Base-by-base conservation (phyloP, 2,888 invertebrate species). In the Yponomeuta cagnagella region DNA sequence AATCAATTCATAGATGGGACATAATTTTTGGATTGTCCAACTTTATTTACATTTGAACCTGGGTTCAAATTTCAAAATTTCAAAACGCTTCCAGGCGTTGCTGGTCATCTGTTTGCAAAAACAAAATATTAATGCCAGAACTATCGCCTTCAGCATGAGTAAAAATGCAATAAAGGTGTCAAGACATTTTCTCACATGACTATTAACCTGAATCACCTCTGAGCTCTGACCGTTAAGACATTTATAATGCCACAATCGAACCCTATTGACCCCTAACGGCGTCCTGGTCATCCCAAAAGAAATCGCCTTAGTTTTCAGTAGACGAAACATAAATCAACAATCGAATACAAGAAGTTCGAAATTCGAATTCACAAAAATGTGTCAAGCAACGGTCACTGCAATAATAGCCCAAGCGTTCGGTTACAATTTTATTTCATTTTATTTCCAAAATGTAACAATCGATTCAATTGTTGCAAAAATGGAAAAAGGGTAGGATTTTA, bases 401-500 rank as follows among this genome's bases (percentile, higher is more conserved):
- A 63, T 89, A 90, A 90, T 86, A 58, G 52, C 15, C 52, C 12
- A 12, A 72, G 76, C 73, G 78, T 85, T 84, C 84, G 79, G 86
- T 86, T 87, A 85, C 89, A 15, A 89, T 82, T 89, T 89, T 86
- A 67, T 67, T 66, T 66, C 15, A 23, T 15, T 37, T 73, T 12
- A 30, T n/a, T 37, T 73, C 79, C 81, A 88, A 88, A 89, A 87
- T 86, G 88, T 87, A 87, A 90, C 91, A 92, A 90, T 89, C 85
- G 52, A 58, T 87, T 79, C 89, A 85, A 92, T 89, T 90, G 90
- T 89, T 88, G 85, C 86, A 83, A 23, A 58, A 58, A 86, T 82
- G 85, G 85, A 82, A 90, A 91, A 92, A 92, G 91, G 92, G 92
- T 91, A 90, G 87, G 52, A 87, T 88, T 88, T 88, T 86, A 78